phyloP scores from a whole-genome alignment of 1,140 invertebrate genomes.

The Schlechtendalia chinensis region DNA sequence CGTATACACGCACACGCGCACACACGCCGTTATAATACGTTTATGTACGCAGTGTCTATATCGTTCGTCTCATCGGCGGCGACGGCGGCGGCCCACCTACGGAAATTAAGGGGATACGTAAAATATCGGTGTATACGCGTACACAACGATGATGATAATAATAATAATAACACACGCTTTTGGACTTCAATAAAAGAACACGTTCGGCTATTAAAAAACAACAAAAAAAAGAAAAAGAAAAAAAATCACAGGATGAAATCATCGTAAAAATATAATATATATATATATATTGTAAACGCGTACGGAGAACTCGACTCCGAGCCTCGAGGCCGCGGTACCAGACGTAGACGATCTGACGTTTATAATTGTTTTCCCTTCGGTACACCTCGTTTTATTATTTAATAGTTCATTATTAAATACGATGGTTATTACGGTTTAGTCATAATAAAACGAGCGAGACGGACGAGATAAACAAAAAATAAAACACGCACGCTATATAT shows the following conservation, averaged over 20 bases:
- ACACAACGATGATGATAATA: conserved; percentile 32
- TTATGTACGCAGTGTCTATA: not conserved
- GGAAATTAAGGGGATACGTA: conserved; percentile 12
- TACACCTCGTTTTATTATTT: conserved; percentile 47
- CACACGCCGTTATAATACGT: not conserved
- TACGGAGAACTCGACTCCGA: not conserved
- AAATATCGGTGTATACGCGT: not conserved
- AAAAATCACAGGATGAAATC: conserved; percentile 38
- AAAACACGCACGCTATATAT: not conserved
- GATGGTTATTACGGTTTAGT: conserved; percentile 46
- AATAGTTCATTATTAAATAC: conserved; percentile 49
- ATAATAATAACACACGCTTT: not conserved
- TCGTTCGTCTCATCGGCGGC: conserved; percentile 26
- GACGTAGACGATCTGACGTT: conserved; percentile 41
- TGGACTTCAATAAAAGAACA: conserved; percentile 36
- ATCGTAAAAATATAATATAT: conserved; percentile 30
- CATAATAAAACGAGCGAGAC: conserved; percentile 16
- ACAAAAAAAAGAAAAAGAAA: conserved; percentile 34
- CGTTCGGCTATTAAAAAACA: conserved; percentile 27
- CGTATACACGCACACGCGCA: not conserved
- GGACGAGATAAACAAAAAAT: not conserved
- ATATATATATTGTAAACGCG: not conserved
- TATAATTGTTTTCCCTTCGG: conserved; percentile 48
- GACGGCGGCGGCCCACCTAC: not conserved
- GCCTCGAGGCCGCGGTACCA: conserved; percentile 9